Conservation (phyloP, 1,140 invertebrate genomes). For the Luehdorfia chinensis region DNA sequence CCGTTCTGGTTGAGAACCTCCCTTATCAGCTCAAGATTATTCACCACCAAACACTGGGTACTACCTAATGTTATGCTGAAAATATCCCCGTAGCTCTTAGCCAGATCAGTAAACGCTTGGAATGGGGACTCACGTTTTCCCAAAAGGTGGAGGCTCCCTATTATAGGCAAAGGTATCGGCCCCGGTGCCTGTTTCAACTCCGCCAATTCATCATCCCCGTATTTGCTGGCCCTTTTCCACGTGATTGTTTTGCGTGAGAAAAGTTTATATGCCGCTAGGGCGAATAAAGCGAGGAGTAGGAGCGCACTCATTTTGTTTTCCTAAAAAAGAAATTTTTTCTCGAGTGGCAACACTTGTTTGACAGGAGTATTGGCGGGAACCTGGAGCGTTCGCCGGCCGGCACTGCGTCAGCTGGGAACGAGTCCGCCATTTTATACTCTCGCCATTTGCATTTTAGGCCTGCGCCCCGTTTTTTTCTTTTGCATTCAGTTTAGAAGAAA, state of each 20-base stretch:
- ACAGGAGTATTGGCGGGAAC: constrained; percentile 52
- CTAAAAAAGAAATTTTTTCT: constrained; percentile 51
- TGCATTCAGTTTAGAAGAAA: neutral
- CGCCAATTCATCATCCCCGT: constrained; percentile 29
- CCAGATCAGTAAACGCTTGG: constrained; percentile 83
- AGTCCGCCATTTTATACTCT: constrained; percentile 45
- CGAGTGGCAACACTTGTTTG: constrained; percentile 51
- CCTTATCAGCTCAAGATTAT: constrained; percentile 84
- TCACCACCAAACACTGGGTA: constrained; percentile 86
- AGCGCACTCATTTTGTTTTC: constrained; percentile 58
- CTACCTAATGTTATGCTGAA: constrained; percentile 85
- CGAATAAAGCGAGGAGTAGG: constrained; percentile 41
- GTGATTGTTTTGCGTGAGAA: constrained; percentile 38
- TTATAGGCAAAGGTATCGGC: constrained; percentile 82
- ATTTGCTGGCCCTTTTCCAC: constrained; percentile 33
- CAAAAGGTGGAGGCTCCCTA: constrained; percentile 85
- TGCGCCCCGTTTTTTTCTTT: neutral
- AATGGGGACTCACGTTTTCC: constrained; percentile 83
- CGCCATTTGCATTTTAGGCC: constrained; percentile 35
- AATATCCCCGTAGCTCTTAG: constrained; percentile 85
- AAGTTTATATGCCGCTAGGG: constrained; percentile 46
- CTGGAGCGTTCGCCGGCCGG: constrained; percentile 38
- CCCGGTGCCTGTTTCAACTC: constrained; percentile 74
- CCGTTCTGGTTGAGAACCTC: constrained; percentile 90
- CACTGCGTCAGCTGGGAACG: constrained; percentile 37